Evolutionary conservation across 2,888 invertebrate genomes (phyloP).

Genomic region (Seira musarum): DNA sequence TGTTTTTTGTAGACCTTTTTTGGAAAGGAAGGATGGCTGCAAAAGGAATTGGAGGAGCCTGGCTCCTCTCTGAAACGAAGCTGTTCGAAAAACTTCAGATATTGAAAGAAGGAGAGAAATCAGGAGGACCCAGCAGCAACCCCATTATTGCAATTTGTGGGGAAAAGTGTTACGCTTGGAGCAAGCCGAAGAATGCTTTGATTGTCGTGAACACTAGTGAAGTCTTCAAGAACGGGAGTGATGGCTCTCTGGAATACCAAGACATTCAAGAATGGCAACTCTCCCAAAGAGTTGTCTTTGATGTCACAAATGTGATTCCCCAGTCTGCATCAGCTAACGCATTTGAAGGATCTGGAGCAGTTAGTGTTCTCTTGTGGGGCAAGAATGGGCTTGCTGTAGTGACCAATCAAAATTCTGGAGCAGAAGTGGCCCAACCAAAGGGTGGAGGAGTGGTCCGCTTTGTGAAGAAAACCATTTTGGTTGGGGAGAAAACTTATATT

Average conservation of each 20-base stretch:
- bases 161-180: conserved; percentile 50
- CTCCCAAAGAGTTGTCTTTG: conserved; percentile 40
- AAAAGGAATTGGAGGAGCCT: conserved; percentile 29
- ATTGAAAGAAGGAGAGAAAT: neutral
- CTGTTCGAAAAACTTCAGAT: conserved; percentile 35
- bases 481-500: conserved; percentile 59
- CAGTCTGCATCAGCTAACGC: neutral
- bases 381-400: conserved; percentile 60
- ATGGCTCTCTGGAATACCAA: neutral
- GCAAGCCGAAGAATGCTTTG: conserved; percentile 36
- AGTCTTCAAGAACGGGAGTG: conserved; percentile 17
- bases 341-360: conserved; percentile 28
- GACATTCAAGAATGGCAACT: conserved; percentile 51
- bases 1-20: too few species aligned
- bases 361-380: conserved; percentile 54
- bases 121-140: conserved; percentile 2
- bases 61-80: conserved; percentile 38
- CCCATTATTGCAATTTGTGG: conserved; percentile 34
- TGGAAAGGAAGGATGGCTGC: conserved; percentile 23
- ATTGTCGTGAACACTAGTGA: conserved; percentile 37
- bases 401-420: conserved; percentile 28
- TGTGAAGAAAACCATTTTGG: conserved; percentile 36
- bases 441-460: conserved; percentile 13
- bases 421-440: neutral
- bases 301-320: conserved; percentile 34